phyloP scores from a whole-genome alignment of 1,140 invertebrate species.

The Bathynomus jamesi region DNA sequence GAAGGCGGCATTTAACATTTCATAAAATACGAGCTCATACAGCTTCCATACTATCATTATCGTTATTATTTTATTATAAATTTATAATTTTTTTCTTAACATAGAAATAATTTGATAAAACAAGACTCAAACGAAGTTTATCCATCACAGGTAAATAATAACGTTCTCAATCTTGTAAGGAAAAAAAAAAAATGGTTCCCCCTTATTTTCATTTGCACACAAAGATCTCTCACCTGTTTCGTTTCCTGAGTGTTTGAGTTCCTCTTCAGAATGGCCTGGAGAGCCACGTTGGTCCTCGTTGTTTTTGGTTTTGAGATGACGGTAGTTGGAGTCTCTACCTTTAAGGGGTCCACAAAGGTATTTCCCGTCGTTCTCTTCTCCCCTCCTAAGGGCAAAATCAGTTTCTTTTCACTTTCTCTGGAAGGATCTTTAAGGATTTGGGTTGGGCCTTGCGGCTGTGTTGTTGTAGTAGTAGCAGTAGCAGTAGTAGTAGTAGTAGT shows the following conservation, averaged over 20 bases:
- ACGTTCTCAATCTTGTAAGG: too few relatives aligned
- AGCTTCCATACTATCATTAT: too few relatives aligned
- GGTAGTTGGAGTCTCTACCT: background rate
- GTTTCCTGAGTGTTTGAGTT: conserved; percentile 30
- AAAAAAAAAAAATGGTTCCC: too few relatives aligned
- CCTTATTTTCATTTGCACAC: too few relatives aligned
- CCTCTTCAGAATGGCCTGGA: conserved; percentile 64
- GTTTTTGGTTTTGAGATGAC: conserved; percentile 41
- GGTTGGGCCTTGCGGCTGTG: background rate
- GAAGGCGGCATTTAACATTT: too few relatives aligned
- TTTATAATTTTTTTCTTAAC: too few relatives aligned
- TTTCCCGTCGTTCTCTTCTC: conserved; percentile 35
- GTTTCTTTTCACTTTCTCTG: conserved; percentile 12
- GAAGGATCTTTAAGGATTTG: conserved; percentile 6
- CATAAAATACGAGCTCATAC: too few relatives aligned
- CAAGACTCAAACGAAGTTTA: too few relatives aligned
- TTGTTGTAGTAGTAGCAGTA: background rate
- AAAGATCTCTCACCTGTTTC: conserved; percentile 21
- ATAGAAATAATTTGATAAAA: too few relatives aligned
- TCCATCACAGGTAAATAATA: background rate
- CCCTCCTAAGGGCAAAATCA: conserved; percentile 7
- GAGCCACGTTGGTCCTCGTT: conserved; percentile 58
- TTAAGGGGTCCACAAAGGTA: background rate
- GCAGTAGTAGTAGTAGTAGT: background rate
- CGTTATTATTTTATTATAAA: too few relatives aligned